Conservation (phyloP, 1,140 invertebrate genomes). For the Hyphantria cunea region DNA sequence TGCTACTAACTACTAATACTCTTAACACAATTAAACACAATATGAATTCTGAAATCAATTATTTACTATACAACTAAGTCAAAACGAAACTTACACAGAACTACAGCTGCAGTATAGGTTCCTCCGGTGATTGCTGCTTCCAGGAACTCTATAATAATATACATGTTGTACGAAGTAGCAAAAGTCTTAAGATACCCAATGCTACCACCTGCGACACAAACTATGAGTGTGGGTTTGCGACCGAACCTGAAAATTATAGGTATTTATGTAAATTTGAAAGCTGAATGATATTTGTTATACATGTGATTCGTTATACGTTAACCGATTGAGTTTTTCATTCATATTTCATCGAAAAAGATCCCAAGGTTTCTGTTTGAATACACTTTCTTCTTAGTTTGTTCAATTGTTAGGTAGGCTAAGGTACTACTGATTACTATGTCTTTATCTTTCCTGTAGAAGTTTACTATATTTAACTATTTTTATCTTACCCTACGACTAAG, state of each 20-base stretch:
- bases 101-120: conserved; percentile 42
- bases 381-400: too few relatives aligned
- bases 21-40: too few relatives aligned
- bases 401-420: too few relatives aligned
- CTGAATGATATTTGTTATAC: too few relatives aligned
- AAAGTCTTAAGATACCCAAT: conserved; percentile 57
- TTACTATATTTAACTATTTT: neutral
- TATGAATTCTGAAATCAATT: too few relatives aligned
- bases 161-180: conserved; percentile 48
- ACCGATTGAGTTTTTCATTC: too few relatives aligned
- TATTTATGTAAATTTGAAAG: too few relatives aligned
- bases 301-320: too few relatives aligned
- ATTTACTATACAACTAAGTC: neutral
- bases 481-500: neutral
- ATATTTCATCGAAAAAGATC: too few relatives aligned
- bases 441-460: too few relatives aligned
- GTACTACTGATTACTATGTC: too few relatives aligned
- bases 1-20: neutral
- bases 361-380: too few relatives aligned
- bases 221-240: conserved; percentile 53
- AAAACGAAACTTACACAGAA: conserved; percentile 50
- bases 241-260: conserved; percentile 57
- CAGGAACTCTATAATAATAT: conserved; percentile 56
- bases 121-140: conserved; percentile 57
- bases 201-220: conserved; percentile 44